A percentile compares a stretch with the other conserved stretches of the same genome.
These are phyloP conservation scores for Nothoprocta pentlandii DNA, from an alignment of 2,113 vertebrate genomes.

Conservation along the genomic window DNA sequence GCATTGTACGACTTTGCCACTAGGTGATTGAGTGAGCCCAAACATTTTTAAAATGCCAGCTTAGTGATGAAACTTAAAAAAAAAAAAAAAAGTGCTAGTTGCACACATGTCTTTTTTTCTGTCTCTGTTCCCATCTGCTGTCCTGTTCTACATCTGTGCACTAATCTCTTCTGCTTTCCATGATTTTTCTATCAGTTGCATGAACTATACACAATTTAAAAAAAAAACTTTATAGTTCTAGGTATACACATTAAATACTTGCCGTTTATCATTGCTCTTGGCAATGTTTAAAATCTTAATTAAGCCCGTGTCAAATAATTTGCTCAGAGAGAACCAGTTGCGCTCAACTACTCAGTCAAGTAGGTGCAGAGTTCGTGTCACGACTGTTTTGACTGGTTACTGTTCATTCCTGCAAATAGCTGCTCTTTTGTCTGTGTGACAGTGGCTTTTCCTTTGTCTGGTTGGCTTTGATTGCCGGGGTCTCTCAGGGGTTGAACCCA, in stretches of 20 bases:
- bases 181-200: constrained; percentile 8
- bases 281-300: background rate
- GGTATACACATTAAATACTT: background rate
- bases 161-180: constrained; percentile 8
- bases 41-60: constrained; percentile 10
- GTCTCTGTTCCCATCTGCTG: background rate
- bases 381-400: background rate
- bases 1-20: background rate
- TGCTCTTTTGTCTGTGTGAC: background rate
- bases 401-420: background rate
- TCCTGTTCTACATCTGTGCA: background rate
- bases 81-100: background rate
- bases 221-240: background rate
- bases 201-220: background rate
- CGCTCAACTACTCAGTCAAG: background rate
- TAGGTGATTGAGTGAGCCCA: background rate
- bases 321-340: background rate
- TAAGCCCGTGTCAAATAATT: background rate
- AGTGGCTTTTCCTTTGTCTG: background rate
- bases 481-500: background rate
- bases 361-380: background rate
- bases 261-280: background rate
- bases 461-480: background rate
- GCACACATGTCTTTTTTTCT: background rate
- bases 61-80: background rate